These are phyloP conservation scores for Sebastes steindachneri DNA, from an alignment of 2,797 vertebrate genomes.

Conservation along the genomic window DNA sequence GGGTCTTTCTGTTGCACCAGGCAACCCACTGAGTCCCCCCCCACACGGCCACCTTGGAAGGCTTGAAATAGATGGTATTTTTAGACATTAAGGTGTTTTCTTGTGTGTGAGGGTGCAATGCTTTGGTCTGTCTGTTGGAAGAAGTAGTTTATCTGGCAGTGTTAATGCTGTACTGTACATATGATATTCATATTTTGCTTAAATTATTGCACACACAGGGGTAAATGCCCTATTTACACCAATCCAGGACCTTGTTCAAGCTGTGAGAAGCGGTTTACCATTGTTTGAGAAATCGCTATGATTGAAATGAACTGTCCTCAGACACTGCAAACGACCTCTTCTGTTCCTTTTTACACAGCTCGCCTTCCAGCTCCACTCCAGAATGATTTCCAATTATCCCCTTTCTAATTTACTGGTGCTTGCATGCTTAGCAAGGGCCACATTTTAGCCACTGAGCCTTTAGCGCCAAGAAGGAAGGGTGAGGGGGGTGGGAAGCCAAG, in stretches of 20 bases:
- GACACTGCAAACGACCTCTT: background rate
- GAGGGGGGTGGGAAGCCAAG: slow-evolving; percentile 15
- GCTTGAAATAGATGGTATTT: slow-evolving; percentile 45
- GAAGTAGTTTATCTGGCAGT: background rate
- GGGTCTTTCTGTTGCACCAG: slow-evolving; percentile 47
- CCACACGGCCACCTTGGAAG: slow-evolving; percentile 37
- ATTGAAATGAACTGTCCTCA: background rate
- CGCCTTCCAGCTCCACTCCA: slow-evolving; percentile 5
- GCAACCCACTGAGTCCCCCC: slow-evolving; percentile 36
- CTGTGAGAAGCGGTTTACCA: background rate
- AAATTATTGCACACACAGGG: background rate
- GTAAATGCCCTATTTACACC: background rate
- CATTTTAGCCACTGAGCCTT: slow-evolving; percentile 44
- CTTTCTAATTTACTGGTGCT: slow-evolving; percentile 48
- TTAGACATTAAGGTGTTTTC: background rate
- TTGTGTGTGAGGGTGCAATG: background rate
- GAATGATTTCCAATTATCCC: slow-evolving; percentile 47
- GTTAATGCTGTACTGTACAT: background rate
- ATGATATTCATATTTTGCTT: background rate
- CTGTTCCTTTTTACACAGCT: background rate
- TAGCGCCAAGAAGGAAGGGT: slow-evolving; percentile 13
- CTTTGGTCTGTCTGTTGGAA: background rate
- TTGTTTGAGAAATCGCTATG: background rate
- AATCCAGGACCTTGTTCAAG: background rate
- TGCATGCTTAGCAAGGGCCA: slow-evolving; percentile 24